Evolutionary conservation across 2,113 vertebrate genomes (phyloP).

Genomic region (Sander lucioperca): DNA sequence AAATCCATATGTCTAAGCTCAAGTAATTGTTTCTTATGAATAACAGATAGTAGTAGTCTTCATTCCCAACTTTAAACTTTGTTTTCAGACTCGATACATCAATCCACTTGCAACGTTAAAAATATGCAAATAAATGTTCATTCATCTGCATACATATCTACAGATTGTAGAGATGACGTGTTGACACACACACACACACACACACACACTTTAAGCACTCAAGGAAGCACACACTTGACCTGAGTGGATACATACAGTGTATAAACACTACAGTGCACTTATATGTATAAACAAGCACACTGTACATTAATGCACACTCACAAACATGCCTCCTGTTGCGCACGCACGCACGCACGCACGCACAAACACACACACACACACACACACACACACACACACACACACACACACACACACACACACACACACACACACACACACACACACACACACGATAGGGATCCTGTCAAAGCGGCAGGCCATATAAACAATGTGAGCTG

Average conservation of each 20-base stretch:
- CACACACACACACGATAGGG: conserved; percentile 21
- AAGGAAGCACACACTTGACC: conserved; percentile 50
- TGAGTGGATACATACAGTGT: conserved; percentile 20
- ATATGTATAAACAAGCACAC: conserved; percentile 30
- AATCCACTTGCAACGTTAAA: no score
- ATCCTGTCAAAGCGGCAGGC: conserved; percentile 50
- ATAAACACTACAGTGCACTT: conserved; percentile 5
- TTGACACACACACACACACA: neutral
- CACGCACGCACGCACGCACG: neutral
- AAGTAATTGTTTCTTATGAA: no score
- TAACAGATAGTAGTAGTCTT: no score
- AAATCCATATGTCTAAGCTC: no score
- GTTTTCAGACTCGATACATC: no score
- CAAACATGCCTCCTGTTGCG: conserved; percentile 33
- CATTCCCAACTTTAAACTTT: no score
- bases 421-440: conserved; percentile 1
- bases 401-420: neutral
- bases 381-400: conserved; percentile 19
- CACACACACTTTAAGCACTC: conserved; percentile 31
- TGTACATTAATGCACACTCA: conserved; percentile 41
- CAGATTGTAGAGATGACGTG: no score
- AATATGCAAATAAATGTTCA: no score
- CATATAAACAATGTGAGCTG: conserved; percentile 49
- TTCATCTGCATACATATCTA: no score
- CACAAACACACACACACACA: neutral